Percentiles rank a stretch among this genome's conserved stretches.
Evolutionary conservation across 1,140 invertebrate species (phyloP).

Genomic region (Sesamia nonagrioides): DNA sequence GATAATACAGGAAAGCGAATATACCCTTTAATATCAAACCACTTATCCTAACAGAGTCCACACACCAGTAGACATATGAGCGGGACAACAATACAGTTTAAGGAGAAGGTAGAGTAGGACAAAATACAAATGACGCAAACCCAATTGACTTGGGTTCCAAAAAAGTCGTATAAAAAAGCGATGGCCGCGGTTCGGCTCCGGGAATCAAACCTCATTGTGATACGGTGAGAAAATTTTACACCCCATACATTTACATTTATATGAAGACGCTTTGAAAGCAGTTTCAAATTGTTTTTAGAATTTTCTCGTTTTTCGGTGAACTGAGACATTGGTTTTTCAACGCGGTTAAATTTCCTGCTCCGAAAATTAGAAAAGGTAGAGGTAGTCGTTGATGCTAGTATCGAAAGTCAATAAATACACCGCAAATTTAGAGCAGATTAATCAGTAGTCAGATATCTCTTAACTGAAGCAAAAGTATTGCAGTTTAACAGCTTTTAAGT

Average conservation of each 20-base stretch:
- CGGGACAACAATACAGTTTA: slow-evolving; percentile 3
- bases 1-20: slow-evolving; percentile 4
- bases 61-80: slow-evolving; percentile 20
- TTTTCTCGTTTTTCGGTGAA: slow-evolving; percentile 5
- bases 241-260: slow-evolving; percentile 80
- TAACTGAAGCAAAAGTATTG: too few species aligned
- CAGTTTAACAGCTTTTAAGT: too few species aligned
- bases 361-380: too few species aligned
- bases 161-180: slow-evolving; percentile 54
- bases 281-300: slow-evolving; percentile 49
- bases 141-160: slow-evolving; percentile 60
- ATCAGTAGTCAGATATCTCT: too few species aligned
- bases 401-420: too few species aligned
- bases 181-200: slow-evolving; percentile 52
- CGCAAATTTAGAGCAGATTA: too few species aligned
- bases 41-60: slow-evolving; percentile 37
- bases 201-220: slow-evolving; percentile 76
- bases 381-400: too few species aligned
- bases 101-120: slow-evolving; percentile 38
- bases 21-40: slow-evolving; percentile 35
- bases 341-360: background rate
- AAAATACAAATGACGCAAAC: slow-evolving; percentile 55
- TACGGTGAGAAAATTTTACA: slow-evolving; percentile 69
- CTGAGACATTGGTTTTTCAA: background rate
- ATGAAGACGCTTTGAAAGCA: slow-evolving; percentile 68